Conservation (phyloP, 1,140 invertebrate genomes). For the Leptopilina clavipes region DNA sequence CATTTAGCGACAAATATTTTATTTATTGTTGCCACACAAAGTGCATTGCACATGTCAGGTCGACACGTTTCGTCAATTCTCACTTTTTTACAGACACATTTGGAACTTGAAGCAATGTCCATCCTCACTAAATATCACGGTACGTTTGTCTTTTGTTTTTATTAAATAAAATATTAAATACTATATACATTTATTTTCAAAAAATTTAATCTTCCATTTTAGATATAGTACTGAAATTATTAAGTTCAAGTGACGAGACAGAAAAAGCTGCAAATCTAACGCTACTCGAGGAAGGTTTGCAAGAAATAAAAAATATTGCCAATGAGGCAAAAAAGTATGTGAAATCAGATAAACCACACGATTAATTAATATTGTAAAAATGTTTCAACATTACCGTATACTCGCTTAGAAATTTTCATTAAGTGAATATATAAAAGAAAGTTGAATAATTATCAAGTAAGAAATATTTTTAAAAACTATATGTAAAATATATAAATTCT, state of each 20-base stretch:
- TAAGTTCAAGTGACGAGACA: constrained; percentile 73
- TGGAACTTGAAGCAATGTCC: constrained; percentile 79
- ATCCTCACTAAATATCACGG: constrained; percentile 86
- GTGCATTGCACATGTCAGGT: constrained; percentile 92
- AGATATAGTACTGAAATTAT: constrained; percentile 79
- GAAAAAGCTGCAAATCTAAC: constrained; percentile 67
- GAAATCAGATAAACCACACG: constrained; percentile 58
- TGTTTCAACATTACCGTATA: not conserved
- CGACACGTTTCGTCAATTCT: constrained; percentile 91
- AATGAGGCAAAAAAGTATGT: constrained; percentile 74
- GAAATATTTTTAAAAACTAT: no score
- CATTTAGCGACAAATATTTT: constrained; percentile 88
- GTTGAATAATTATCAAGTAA: no score
- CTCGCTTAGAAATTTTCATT: no score
- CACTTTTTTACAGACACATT: constrained; percentile 80
- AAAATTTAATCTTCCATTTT: constrained; percentile 51
- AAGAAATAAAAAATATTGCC: constrained; percentile 76
- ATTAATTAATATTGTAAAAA: constrained; percentile 28
- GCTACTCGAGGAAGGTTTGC: constrained; percentile 67
- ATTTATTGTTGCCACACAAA: constrained; percentile 87
- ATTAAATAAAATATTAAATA: constrained; percentile 39
- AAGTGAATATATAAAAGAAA: no score
- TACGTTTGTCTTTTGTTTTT: constrained; percentile 64
- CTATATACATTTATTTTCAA: no score
- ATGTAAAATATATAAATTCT: no score